Percentiles rank a stretch among this genome's conserved stretches.
Conservation (phyloP, 2,113 vertebrate species). For the Oncorhynchus mykiss region DNA sequence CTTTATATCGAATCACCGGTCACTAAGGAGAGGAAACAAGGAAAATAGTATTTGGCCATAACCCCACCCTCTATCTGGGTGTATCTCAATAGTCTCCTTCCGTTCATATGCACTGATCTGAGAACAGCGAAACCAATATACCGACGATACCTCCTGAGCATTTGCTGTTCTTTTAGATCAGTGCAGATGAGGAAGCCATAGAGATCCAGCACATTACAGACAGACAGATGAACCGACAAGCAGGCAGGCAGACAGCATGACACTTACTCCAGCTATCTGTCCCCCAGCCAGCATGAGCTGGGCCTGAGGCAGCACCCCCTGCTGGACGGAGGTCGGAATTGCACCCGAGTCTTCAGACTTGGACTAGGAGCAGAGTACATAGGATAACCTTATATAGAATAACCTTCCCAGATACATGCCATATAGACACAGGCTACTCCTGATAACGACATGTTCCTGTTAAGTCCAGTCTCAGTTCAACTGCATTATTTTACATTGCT, state of each 20-base stretch:
- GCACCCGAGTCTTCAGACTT: conserved; percentile 91
- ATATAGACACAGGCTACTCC: no score
- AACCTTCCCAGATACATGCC: no score
- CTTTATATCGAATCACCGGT: no score
- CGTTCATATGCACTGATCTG: not conserved
- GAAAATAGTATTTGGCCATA: conserved; percentile 29
- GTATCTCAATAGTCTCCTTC: no score
- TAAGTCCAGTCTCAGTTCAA: no score
- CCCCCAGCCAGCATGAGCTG: conserved; percentile 96
- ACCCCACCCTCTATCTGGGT: conserved; percentile 11
- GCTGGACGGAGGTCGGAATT: conserved; percentile 87
- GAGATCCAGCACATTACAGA: not conserved
- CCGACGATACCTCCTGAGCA: no score
- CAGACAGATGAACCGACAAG: conserved; percentile 27
- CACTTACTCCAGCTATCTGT: conserved; percentile 96
- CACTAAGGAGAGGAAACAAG: no score
- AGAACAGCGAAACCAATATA: not conserved
- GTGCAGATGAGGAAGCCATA: no score
- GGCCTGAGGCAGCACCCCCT: conserved; percentile 90
- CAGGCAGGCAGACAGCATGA: conserved; percentile 35
- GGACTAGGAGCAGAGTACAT: conserved; percentile 79
- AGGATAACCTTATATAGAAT: not conserved
- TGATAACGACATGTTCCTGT: no score
- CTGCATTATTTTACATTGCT: no score
- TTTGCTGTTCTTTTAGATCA: no score